Evolutionary conservation across 2,113 vertebrate species (phyloP).

Genomic region (Bothrops jararaca): DNA sequence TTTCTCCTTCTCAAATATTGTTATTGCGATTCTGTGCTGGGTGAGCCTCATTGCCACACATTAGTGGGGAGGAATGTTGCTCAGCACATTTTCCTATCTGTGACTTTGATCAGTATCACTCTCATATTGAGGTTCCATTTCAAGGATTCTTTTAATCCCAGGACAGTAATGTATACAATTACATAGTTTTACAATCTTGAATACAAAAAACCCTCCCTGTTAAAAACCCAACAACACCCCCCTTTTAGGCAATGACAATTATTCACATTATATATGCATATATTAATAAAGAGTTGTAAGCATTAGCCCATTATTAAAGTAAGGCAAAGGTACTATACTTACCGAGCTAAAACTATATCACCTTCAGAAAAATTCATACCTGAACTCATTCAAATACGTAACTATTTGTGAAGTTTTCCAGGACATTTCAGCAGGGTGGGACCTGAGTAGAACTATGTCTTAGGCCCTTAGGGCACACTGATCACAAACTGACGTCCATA

Average conservation of each 20-base stretch:
- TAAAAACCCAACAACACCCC: background rate
- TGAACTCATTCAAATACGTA: background rate
- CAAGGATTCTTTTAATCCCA: background rate
- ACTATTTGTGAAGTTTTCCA: too few species aligned
- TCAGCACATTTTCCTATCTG: background rate
- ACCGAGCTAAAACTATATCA: background rate
- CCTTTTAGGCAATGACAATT: background rate
- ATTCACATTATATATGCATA: background rate
- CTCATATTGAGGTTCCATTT: background rate
- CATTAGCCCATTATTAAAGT: background rate
- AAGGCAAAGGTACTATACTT: background rate
- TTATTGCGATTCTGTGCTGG: background rate
- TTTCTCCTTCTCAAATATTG: background rate
- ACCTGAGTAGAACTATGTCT: rapidly evolving
- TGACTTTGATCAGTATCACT: background rate
- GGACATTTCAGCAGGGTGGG: rapidly evolving
- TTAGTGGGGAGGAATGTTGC: background rate
- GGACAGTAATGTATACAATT: background rate
- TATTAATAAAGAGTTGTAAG: background rate
- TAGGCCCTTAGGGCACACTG: background rate
- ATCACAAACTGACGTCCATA: background rate
- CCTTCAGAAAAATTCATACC: background rate
- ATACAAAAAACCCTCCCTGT: background rate
- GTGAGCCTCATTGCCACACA: background rate
- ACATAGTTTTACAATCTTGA: background rate